Evolutionary conservation across 2,797 vertebrate species (phyloP).

Genomic region (Benthosema pterotum): DNA sequence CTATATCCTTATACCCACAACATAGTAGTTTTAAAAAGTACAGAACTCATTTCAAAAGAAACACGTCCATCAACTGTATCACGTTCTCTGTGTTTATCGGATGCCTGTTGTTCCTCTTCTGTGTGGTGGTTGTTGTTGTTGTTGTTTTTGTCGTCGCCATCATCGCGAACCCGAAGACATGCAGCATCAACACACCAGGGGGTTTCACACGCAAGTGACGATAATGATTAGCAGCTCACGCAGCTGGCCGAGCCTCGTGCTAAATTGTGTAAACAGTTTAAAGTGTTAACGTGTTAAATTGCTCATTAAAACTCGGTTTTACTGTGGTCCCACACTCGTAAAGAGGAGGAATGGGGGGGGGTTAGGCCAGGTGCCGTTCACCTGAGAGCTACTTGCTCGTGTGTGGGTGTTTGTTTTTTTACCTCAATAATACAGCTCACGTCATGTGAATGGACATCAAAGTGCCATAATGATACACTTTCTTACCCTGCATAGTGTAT

Average conservation of each 20-base stretch:
- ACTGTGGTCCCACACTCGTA: constrained; percentile 34
- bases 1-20: constrained; percentile 56
- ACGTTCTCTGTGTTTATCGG: constrained; percentile 45
- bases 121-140: constrained; percentile 25
- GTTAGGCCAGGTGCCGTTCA: constrained; percentile 32
- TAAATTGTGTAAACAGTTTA: constrained; percentile 40
- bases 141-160: no score
- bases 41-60: constrained; percentile 41
- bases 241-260: constrained; percentile 32
- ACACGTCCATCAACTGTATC: constrained; percentile 64
- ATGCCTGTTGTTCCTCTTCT: constrained; percentile 39
- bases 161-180: constrained; percentile 22
- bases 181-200: constrained; percentile 14
- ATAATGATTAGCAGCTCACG: constrained; percentile 22
- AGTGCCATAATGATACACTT: constrained; percentile 50
- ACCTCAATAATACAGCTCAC: constrained; percentile 56
- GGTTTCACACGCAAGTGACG: constrained; percentile 16
- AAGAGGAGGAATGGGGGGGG: neutral
- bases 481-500: constrained; percentile 38
- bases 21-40: constrained; percentile 45
- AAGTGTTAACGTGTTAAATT: constrained; percentile 43
- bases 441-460: constrained; percentile 21
- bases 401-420: constrained; percentile 41
- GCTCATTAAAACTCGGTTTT: constrained; percentile 37
- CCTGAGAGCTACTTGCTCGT: constrained; percentile 33